Percentiles rank a stretch among this genome's conserved stretches.
phyloP scores from a whole-genome alignment of 2,888 invertebrate genomes.

The Neocrepidodera transversa region DNA sequence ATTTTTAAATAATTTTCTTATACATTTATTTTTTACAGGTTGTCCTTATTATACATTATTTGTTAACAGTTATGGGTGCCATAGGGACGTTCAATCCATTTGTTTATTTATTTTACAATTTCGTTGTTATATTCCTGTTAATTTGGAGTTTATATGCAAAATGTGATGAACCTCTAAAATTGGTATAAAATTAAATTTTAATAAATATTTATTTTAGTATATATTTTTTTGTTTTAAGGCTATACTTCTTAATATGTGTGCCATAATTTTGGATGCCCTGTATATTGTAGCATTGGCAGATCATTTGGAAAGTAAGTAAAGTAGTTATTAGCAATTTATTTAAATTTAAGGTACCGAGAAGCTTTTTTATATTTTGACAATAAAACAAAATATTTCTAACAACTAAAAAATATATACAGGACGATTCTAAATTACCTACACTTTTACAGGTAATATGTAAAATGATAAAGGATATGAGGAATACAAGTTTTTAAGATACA shows the following conservation, averaged over 20 bases:
- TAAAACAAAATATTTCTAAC: too few species aligned
- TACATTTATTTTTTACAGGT: conserved; percentile 45
- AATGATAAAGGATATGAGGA: too few species aligned
- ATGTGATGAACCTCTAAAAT: conserved; percentile 59
- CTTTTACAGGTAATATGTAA: too few species aligned
- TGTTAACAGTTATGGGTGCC: conserved; percentile 53
- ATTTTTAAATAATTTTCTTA: too few species aligned
- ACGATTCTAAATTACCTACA: too few species aligned
- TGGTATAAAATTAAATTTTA: conserved; percentile 50
- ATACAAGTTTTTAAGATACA: too few species aligned
- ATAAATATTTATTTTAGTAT: conserved; percentile 5
- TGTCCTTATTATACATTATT: conserved; percentile 51
- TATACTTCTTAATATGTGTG: conserved; percentile 52
- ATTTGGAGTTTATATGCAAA: conserved; percentile 62
- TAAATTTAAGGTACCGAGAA: too few species aligned
- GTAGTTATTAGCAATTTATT: too few species aligned
- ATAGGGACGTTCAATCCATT: conserved; percentile 57
- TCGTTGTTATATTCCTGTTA: conserved; percentile 59
- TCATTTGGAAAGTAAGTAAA: conserved; percentile 11
- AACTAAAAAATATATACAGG: too few species aligned
- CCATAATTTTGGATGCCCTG: conserved; percentile 55
- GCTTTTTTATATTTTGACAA: too few species aligned
- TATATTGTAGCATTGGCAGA: conserved; percentile 33
- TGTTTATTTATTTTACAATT: conserved; percentile 61
- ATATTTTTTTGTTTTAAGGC: conserved; percentile 52